Percentiles rank a stretch among this genome's conserved stretches.
Conservation (phyloP, 1,140 invertebrate genomes). For the Hycleus phaleratus region DNA sequence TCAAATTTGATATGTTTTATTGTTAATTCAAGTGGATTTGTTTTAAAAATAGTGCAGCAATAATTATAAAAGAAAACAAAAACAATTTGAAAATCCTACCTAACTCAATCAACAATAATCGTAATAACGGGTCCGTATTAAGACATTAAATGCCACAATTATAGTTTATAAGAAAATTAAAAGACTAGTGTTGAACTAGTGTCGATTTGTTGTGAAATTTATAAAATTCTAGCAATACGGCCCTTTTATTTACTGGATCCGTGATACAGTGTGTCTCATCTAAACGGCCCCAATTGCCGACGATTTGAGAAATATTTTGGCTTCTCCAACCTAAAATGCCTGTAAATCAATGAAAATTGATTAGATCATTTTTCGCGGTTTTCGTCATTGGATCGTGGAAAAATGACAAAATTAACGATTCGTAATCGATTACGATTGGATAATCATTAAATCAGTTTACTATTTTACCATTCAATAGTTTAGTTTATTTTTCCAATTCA, state of each 20-base stretch:
- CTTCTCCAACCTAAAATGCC: too few relatives aligned
- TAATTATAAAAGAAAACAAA: not conserved
- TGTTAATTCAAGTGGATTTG: constrained; percentile 17
- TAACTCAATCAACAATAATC: constrained; percentile 14
- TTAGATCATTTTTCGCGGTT: too few relatives aligned
- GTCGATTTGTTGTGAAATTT: not conserved
- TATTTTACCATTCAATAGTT: too few relatives aligned
- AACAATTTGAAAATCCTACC: constrained; percentile 12
- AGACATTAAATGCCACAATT: too few relatives aligned
- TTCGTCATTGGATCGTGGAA: too few relatives aligned
- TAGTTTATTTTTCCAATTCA: too few relatives aligned
- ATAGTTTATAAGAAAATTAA: not conserved
- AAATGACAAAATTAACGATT: too few relatives aligned
- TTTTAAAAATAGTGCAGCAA: not conserved
- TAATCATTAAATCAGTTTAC: too few relatives aligned
- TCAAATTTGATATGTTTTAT: constrained; percentile 24
- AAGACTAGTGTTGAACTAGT: not conserved
- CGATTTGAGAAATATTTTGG: too few relatives aligned
- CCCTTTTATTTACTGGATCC: not conserved
- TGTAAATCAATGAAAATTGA: too few relatives aligned
- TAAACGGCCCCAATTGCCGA: too few relatives aligned
- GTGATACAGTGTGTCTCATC: not conserved
- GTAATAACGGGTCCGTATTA: not conserved
- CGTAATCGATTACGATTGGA: too few relatives aligned
- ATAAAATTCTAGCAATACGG: constrained; percentile 1